These are phyloP conservation scores for Ophioninae sp. DNA, from an alignment of 2,888 invertebrate species.

Conservation along the genomic window DNA sequence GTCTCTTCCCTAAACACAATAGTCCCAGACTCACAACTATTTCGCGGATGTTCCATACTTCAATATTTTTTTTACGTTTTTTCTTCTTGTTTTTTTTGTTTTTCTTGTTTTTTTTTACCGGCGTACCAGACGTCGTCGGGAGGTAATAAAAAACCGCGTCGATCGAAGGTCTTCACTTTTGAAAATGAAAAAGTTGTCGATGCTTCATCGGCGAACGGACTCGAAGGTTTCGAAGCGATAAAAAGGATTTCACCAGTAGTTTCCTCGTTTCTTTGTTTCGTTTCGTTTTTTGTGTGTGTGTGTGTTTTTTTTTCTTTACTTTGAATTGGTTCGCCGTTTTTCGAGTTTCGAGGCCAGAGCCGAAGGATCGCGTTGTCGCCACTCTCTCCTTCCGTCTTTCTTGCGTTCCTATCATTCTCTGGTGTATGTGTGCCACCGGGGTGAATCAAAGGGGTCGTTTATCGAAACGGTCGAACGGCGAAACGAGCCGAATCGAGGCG, in stretches of 20 bases:
- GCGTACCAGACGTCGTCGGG: conserved; percentile 4
- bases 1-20: conserved; percentile 50
- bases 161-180: conserved; percentile 51
- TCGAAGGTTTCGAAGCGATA: conserved; percentile 47
- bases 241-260: conserved; percentile 39
- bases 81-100: conserved; percentile 23
- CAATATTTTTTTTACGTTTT: conserved; percentile 9
- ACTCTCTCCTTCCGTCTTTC: conserved; percentile 41
- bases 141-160: conserved; percentile 32
- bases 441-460: conserved; percentile 64
- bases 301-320: conserved; percentile 28
- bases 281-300: too few relatives aligned
- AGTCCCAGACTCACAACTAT: conserved; percentile 7
- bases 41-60: conserved; percentile 29
- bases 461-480: conserved; percentile 60
- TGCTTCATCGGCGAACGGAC: conserved; percentile 19
- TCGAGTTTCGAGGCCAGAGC: conserved; percentile 36
- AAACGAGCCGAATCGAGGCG: conserved; percentile 54
- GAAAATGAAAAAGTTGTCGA: conserved; percentile 56
- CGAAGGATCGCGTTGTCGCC: conserved; percentile 41
- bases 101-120: conserved; percentile 13
- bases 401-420: conserved; percentile 41
- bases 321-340: conserved; percentile 41
- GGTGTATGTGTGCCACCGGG: conserved; percentile 41
- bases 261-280: neutral